Evolutionary conservation across 2,888 invertebrate species (phyloP), one percentile per base, ranked within the genome.

Genomic region (Onchidella celtica): DNA sequence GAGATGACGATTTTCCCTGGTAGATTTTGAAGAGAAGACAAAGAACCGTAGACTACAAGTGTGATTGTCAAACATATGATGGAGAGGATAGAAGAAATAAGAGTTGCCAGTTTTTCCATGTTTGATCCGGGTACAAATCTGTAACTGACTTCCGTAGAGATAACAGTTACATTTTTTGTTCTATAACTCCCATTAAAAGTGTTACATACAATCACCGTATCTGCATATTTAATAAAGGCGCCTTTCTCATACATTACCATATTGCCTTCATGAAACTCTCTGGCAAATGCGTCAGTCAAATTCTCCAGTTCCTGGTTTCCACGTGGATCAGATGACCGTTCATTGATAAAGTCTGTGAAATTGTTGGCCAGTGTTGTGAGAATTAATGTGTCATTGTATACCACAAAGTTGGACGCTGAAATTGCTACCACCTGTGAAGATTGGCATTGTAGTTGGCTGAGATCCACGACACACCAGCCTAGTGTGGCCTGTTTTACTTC

Each of bases 1-100:
- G 82, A 80, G 81, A 83, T 83, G 73, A 83, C 75, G 36, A 83
- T 81, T 24, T 78, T 81, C 47, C 83, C 83, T 2, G 83, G 83
- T 0, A 70, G 59, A 74, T 83, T 83, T 40, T 79, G 36, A 11
- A 83, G 61, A 32, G 78, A 61, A 2, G 83, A 70, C 27, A 81
- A 40, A 17, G 68, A 24, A 29, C 34, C 40, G 59, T 83, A 83
- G 6, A 78, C 74, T 24, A 75, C 0, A n/a, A 83, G 70, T 1
- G 76, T 76, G 17, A 29, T 11, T 2, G 61, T 21, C 0, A 83
- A 77, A 36, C 83, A 79, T 0, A 32, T 36, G 27, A 83, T 65
- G 14, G 83, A 83, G 0, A 80, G 3, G 2, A 24, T 17, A n/a
- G 66, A 65, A 32, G 80, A 36, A 24, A 69, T 38, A 3, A 38